These are phyloP conservation scores for Pelochelys cantorii DNA, from an alignment of 2,797 vertebrate species.

Conservation along the genomic window DNA sequence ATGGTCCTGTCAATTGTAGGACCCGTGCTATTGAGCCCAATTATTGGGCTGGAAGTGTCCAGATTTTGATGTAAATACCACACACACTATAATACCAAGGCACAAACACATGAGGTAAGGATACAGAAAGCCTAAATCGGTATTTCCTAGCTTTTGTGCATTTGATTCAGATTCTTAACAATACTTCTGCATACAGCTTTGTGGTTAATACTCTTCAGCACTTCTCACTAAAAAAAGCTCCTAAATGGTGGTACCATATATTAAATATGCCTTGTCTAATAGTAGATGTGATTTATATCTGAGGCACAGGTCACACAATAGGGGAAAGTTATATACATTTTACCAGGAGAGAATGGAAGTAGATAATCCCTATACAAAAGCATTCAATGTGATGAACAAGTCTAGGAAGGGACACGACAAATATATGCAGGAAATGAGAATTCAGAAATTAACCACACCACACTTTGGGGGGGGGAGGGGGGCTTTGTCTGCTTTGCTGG, in stretches of 20 bases:
- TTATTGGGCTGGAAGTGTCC: no score
- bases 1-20: no score
- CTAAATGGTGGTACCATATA: neutral
- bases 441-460: neutral
- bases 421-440: neutral
- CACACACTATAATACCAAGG: neutral
- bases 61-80: no score
- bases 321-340: neutral
- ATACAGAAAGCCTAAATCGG: rapidly evolving
- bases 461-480: neutral
- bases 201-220: neutral
- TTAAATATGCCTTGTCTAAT: neutral
- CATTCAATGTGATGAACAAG: neutral
- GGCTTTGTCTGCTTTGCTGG: neutral
- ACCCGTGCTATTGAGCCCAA: no score
- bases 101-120: neutral
- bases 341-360: neutral
- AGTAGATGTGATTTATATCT: neutral
- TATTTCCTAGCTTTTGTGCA: rapidly evolving
- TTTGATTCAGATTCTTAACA: neutral
- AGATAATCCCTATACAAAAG: neutral
- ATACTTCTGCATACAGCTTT: neutral
- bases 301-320: neutral
- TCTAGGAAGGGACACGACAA: neutral
- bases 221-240: neutral